phyloP scores from a whole-genome alignment of 2,888 invertebrate species.

The Deilephila porcellus region DNA sequence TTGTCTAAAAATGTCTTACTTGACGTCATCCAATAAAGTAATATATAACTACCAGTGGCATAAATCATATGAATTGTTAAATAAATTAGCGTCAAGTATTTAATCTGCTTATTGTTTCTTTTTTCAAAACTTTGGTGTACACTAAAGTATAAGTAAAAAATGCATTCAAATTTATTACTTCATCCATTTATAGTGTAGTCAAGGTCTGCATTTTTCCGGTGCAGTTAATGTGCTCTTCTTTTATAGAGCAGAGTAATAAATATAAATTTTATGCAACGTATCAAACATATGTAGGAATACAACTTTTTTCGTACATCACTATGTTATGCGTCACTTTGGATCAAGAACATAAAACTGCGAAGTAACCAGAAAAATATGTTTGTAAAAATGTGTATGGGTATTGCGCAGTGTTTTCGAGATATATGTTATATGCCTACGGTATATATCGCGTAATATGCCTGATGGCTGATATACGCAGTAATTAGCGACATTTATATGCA shows the following conservation, averaged over 20 bases:
- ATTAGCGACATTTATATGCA: neutral
- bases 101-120: too few species aligned
- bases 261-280: neutral
- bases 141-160: neutral
- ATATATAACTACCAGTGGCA: too few species aligned
- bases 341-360: neutral
- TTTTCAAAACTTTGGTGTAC: too few species aligned
- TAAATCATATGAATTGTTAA: too few species aligned
- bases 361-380: neutral
- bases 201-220: slow-evolving; percentile 7
- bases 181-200: neutral
- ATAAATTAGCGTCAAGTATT: too few species aligned
- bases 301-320: neutral
- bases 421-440: neutral
- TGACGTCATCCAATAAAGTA: too few species aligned
- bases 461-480: neutral
- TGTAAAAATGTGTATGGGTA: neutral
- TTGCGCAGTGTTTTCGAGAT: neutral
- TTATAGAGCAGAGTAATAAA: neutral
- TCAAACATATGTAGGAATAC: too few species aligned
- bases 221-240: neutral
- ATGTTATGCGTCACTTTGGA: neutral
- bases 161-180: neutral
- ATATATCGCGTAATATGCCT: neutral
- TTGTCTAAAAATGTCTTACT: too few species aligned